Evolutionary conservation across 1,140 invertebrate species (phyloP).

Genomic region (Nasonia giraulti): DNA sequence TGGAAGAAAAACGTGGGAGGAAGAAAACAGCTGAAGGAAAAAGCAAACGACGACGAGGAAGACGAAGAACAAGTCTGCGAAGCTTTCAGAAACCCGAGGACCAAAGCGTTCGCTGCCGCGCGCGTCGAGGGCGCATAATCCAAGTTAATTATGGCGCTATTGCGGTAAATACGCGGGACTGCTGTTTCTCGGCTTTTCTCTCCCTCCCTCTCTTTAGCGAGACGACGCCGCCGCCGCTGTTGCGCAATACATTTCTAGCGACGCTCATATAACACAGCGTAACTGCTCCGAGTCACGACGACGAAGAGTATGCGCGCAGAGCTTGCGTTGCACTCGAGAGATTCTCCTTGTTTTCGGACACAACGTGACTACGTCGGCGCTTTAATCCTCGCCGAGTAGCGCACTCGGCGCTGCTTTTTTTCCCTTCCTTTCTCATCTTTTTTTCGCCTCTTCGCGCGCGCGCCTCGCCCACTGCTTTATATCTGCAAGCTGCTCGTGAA

Average conservation of each 20-base stretch:
- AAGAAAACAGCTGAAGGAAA: background rate
- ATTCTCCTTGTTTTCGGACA: slow-evolving; percentile 5
- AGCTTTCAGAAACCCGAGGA: background rate
- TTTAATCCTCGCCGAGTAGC: slow-evolving; percentile 21
- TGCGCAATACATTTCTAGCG: background rate
- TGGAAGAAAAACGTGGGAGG: too few species aligned
- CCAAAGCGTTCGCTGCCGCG: background rate
- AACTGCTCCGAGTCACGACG: too few species aligned
- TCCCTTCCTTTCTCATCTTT: too few species aligned
- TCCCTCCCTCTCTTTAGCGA: slow-evolving; percentile 2
- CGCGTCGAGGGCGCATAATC: slow-evolving; percentile 13
- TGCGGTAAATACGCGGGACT: slow-evolving; percentile 10
- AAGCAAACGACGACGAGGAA: background rate
- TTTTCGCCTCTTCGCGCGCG: background rate
- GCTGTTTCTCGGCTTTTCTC: background rate
- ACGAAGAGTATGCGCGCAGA: too few species aligned
- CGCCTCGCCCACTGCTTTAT: background rate
- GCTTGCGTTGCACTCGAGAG: background rate
- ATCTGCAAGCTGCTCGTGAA: slow-evolving; percentile 15
- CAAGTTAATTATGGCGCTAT: slow-evolving; percentile 34
- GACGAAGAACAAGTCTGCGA: background rate
- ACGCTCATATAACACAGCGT: background rate
- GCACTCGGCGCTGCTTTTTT: background rate
- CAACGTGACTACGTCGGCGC: background rate
- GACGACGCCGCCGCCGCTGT: background rate